A percentile compares a stretch with the other conserved stretches of the same genome.
Evolutionary conservation across 2,113 vertebrate genomes (phyloP).

Genomic region (Phylloscopus trochiloides): DNA sequence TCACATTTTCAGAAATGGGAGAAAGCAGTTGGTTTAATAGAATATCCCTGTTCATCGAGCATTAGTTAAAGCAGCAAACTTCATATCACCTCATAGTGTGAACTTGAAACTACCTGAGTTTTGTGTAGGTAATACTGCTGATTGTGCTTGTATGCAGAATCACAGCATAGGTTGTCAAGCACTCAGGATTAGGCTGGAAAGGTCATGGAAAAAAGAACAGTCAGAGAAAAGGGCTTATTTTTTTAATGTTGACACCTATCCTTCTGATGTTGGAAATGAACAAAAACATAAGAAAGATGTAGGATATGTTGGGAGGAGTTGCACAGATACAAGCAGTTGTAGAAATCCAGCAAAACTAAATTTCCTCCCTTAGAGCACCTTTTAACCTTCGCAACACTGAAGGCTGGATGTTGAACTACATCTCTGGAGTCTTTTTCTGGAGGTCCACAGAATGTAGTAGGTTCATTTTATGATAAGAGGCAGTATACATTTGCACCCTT

Average conservation of each 20-base stretch:
- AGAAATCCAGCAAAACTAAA: neutral
- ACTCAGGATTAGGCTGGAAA: neutral
- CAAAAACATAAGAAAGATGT: neutral
- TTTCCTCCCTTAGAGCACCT: neutral
- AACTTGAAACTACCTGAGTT: neutral
- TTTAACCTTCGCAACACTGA: neutral
- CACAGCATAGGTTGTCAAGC: neutral
- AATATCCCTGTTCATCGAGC: neutral
- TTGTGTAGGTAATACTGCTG: neutral
- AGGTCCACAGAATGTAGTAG: neutral
- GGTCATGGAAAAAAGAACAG: neutral
- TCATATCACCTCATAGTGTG: neutral
- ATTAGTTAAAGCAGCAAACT: neutral
- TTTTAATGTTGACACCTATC: neutral
- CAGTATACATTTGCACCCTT: neutral
- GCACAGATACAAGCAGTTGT: neutral
- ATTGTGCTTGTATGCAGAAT: neutral
- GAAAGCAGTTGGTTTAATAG: neutral
- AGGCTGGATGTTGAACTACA: neutral
- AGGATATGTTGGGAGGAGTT: neutral
- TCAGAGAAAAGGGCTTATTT: neutral
- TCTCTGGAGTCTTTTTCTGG: neutral
- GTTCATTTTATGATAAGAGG: neutral
- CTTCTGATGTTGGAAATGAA: neutral
- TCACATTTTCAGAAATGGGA: neutral